Conservation (phyloP, 2,113 vertebrate species). For the Poeciliopsis retropinna region DNA sequence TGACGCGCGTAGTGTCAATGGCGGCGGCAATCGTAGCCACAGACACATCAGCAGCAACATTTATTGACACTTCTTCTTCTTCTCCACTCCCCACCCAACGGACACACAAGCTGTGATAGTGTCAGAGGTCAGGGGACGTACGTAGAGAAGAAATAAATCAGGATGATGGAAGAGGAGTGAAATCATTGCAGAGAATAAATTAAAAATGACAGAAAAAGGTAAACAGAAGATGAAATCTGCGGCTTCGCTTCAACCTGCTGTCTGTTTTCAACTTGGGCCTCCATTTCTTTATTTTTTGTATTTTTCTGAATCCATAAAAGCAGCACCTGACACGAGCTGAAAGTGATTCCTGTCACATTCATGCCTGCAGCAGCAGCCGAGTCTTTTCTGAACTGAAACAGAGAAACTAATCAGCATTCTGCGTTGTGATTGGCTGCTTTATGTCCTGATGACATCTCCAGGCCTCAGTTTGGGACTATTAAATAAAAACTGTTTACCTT, state of each 20-base stretch:
- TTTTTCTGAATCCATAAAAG: not conserved
- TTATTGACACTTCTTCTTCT: slow-evolving; percentile 47
- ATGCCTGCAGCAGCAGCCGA: not conserved
- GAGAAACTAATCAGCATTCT: slow-evolving; percentile 22
- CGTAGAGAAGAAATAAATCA: slow-evolving; percentile 2
- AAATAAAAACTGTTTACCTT: no score
- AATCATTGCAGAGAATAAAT: not conserved
- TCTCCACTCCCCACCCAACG: slow-evolving; percentile 7
- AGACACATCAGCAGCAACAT: slow-evolving; percentile 43
- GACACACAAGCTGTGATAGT: slow-evolving; percentile 16
- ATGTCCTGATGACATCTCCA: not conserved
- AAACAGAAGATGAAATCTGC: not conserved
- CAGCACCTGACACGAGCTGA: not conserved
- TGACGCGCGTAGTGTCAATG: slow-evolving; percentile 61
- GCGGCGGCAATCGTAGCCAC: slow-evolving; percentile 44
- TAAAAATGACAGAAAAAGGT: not conserved
- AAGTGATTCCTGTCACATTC: slow-evolving; percentile 4
- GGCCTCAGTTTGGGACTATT: not conserved
- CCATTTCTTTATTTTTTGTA: not conserved
- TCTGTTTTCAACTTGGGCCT: not conserved
- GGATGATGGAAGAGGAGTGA: slow-evolving; percentile 1
- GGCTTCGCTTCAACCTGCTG: not conserved
- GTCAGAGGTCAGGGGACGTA: slow-evolving; percentile 49
- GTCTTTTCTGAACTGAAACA: not conserved
- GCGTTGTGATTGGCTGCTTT: slow-evolving; percentile 14